Evolutionary conservation across 2,888 invertebrate species (phyloP).

Genomic region (Xanthia icteritia): DNA sequence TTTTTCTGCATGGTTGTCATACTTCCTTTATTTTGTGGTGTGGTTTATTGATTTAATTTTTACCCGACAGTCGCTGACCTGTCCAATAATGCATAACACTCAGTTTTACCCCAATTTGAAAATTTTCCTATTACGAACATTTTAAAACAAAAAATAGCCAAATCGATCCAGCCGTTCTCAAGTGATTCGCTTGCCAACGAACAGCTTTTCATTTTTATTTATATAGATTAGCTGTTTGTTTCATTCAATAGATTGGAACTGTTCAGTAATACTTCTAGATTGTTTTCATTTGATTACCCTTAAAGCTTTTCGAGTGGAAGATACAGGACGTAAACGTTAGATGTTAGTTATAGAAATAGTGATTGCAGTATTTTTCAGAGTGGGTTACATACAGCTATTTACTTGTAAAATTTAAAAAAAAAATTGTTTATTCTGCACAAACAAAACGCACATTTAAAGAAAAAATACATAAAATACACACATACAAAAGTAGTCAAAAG

Average conservation of each 20-base stretch:
- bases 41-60: neutral
- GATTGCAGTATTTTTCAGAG: constrained; percentile 19
- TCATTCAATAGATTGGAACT: constrained; percentile 31
- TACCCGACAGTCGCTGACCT: neutral
- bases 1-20: neutral
- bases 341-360: constrained; percentile 6
- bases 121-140: too few species aligned
- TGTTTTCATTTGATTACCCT: constrained; percentile 47
- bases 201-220: neutral
- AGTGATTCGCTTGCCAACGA: neutral
- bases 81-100: neutral
- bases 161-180: neutral
- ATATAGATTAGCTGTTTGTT: neutral
- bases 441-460: too few species aligned
- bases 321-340: constrained; percentile 21
- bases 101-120: neutral
- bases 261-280: constrained; percentile 37
- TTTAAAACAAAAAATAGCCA: too few species aligned
- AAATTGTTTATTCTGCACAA: too few species aligned
- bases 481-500: too few species aligned
- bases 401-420: neutral
- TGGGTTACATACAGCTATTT: neutral
- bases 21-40: constrained; percentile 3
- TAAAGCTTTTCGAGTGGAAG: constrained; percentile 42
- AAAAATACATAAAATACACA: too few species aligned